Evolutionary conservation across 64 coral and sea anemone species (phyloP), one percentile per base, ranked within the genome.

Genomic region (Pocillopora damicornis): DNA sequence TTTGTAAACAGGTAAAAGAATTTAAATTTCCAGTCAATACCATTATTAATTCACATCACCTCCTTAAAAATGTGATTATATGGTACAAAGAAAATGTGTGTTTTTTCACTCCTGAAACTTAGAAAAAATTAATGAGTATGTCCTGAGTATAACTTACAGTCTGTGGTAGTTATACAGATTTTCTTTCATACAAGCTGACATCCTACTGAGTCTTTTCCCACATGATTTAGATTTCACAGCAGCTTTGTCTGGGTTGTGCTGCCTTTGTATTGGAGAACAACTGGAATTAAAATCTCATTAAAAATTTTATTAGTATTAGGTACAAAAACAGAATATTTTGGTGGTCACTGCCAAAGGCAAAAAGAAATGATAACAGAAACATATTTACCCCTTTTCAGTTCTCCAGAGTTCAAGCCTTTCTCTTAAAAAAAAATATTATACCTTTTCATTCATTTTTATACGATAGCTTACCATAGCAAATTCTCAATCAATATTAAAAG

Each of bases 331-430:
- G 42, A 51, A 51, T 51, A 51, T 51, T 51, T 51, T 51, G 7
- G 42, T 4, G 7, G 42, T 51, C 42, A 51, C 23, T 11, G 23
- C 3, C 15, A 7, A 18, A 79, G 20, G 75, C 8, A 23, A 81
- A 35, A 60, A 61, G 14, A 11, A 25, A 36, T 64, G 4, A 78
- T 17, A 23, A 78, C 1, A 64, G 36, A 81, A 36, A 36, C 25
- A 36, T 64, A 11, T 8, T 37, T 56, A 85, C 81, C 81, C 56
- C 81, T 85, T 85, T 85, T 85, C 81, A 71, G 37, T 37, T 42
- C 65, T 73, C 81, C 81, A 85, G 1, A 85, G 57, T 66, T 72
- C 35, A 58, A 85, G 81, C 61, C 64, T 85, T 66, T 85, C 65
- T 25, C 81, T 85, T 37, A 13, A 85, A 82, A 42, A 13, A 22